Conservation (phyloP, 2,888 invertebrate genomes). For the Aproaerema taeniolella region DNA sequence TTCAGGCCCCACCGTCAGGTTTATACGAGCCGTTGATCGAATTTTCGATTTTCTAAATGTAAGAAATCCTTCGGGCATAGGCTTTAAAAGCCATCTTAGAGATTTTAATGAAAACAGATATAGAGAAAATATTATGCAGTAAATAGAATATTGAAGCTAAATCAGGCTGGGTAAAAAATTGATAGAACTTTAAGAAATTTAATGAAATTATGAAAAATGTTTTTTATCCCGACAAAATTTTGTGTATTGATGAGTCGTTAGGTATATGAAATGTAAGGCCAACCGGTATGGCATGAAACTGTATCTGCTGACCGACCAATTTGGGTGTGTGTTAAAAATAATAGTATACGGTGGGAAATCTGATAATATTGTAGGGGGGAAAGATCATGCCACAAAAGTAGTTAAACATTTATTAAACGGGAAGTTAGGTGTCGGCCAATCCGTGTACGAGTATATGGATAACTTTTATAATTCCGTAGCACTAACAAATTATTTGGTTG, state of each 20-base stretch:
- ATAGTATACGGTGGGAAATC: not conserved
- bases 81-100: no score
- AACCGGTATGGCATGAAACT: not conserved
- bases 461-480: not conserved
- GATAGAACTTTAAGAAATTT: not conserved
- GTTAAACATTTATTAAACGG: not conserved
- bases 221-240: not conserved
- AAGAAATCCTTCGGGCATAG: constrained; percentile 10
- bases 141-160: constrained; percentile 1
- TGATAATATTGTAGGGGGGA: not conserved
- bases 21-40: constrained; percentile 13
- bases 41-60: constrained; percentile 19
- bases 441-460: not conserved
- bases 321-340: not conserved
- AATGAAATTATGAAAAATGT: not conserved
- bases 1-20: constrained; percentile 12
- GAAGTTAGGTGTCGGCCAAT: not conserved
- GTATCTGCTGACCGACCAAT: not conserved
- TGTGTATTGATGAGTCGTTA: not conserved
- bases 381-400: not conserved
- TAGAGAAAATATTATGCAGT: no score
- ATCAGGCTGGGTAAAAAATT: not conserved
- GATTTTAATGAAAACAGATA: no score
- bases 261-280: not conserved
- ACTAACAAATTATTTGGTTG: not conserved